phyloP scores from a whole-genome alignment of 2,113 vertebrate species.

The Oenanthe oenanthe region DNA sequence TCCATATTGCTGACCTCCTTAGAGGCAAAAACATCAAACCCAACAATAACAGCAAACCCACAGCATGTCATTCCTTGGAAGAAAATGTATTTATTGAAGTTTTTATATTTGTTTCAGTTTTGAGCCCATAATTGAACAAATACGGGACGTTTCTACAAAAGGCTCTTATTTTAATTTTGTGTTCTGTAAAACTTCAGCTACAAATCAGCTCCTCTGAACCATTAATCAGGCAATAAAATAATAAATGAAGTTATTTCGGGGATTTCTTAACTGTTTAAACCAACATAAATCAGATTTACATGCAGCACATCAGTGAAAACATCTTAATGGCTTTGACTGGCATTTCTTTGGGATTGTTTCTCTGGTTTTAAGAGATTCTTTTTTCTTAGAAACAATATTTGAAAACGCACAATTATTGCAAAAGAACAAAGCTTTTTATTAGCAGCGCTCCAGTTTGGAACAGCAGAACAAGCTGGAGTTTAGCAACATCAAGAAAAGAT shows the following conservation, averaged over 20 bases:
- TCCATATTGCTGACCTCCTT: slow-evolving; percentile 99
- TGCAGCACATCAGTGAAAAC: slow-evolving; percentile 46
- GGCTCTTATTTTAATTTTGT: slow-evolving; percentile 72
- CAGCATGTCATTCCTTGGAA: slow-evolving; percentile 77
- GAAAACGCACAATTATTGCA: slow-evolving; percentile 39
- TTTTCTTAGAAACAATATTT: neutral
- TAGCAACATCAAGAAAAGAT: neutral
- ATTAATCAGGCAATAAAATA: slow-evolving; percentile 76
- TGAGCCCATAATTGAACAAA: slow-evolving; percentile 74
- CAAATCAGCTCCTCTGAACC: slow-evolving; percentile 51
- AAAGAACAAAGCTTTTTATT: neutral
- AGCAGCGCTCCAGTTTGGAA: neutral
- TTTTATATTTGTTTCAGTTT: slow-evolving; percentile 75
- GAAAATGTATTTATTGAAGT: slow-evolving; percentile 79
- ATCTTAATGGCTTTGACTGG: slow-evolving; percentile 21
- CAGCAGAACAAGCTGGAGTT: neutral
- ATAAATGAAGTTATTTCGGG: slow-evolving; percentile 70
- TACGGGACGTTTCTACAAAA: slow-evolving; percentile 53
- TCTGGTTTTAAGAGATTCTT: neutral
- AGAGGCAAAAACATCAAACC: slow-evolving; percentile 88
- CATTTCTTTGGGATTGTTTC: slow-evolving; percentile 24
- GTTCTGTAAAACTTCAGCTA: slow-evolving; percentile 57
- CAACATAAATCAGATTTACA: slow-evolving; percentile 80
- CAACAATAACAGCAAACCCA: slow-evolving; percentile 82
- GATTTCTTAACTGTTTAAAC: slow-evolving; percentile 82